Conservation (phyloP, 2,797 vertebrate species). For the Anas capensis region DNA sequence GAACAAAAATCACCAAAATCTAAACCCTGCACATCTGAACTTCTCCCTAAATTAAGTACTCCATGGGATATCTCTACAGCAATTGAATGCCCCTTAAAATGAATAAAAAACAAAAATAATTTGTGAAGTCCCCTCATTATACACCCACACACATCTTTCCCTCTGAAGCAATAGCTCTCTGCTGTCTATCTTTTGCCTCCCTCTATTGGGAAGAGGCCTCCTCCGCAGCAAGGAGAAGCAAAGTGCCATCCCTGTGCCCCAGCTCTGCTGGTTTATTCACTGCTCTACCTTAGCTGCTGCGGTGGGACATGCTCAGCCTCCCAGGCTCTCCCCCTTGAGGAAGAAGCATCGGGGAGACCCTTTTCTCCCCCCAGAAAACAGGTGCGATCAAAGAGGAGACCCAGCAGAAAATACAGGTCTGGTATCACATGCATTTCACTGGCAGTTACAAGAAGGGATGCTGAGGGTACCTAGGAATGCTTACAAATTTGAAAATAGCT, state of each 20-base stretch:
- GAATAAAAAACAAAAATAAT: slow-evolving; percentile 43
- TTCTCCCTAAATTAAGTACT: background rate
- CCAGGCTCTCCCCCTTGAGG: fast-evolving
- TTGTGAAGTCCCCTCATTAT: slow-evolving; percentile 43
- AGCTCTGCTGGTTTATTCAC: background rate
- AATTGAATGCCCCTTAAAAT: background rate
- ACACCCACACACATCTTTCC: slow-evolving; percentile 25
- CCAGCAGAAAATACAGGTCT: background rate
- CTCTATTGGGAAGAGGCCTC: slow-evolving; percentile 37
- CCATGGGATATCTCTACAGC: background rate
- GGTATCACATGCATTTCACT: background rate
- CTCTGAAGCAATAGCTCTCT: background rate
- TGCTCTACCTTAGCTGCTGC: background rate
- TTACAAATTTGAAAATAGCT: background rate
- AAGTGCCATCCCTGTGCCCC: background rate
- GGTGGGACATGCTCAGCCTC: fast-evolving
- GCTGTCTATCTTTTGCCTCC: slow-evolving; percentile 42
- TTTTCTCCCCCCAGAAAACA: background rate
- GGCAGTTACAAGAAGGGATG: background rate
- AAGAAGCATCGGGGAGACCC: background rate
- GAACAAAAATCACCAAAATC: background rate
- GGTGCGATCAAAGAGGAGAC: background rate
- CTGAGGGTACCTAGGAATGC: background rate
- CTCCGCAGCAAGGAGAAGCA: background rate
- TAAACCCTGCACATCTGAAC: background rate